Conservation (phyloP, 2,888 invertebrate genomes). For the Orthosia gracilis region DNA sequence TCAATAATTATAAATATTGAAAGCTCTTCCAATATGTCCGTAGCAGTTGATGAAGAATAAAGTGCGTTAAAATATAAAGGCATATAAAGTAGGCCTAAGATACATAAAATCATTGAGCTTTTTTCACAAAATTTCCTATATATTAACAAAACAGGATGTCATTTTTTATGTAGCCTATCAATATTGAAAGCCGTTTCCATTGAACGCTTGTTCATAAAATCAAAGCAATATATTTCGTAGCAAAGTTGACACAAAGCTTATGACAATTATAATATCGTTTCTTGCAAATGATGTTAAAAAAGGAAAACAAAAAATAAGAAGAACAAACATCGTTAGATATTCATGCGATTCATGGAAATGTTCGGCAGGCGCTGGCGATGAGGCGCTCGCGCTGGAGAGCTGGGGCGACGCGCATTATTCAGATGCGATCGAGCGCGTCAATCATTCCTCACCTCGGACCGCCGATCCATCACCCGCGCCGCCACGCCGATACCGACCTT, state of each 20-base stretch:
- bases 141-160: slow-evolving; percentile 3
- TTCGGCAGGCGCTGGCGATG: slow-evolving; percentile 62
- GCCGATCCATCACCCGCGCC: slow-evolving; percentile 57
- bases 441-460: slow-evolving; percentile 77
- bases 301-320: slow-evolving; percentile 66
- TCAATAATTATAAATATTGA: neutral
- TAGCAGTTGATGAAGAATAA: neutral
- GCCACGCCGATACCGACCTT: slow-evolving; percentile 61
- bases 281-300: slow-evolving; percentile 63
- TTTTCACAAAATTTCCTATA: neutral
- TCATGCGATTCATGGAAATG: slow-evolving; percentile 82
- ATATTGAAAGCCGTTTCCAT: slow-evolving; percentile 1
- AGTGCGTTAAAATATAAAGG: neutral
- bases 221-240: slow-evolving; percentile 34
- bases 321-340: slow-evolving; percentile 77
- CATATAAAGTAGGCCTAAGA: neutral
- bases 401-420: slow-evolving; percentile 70
- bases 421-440: slow-evolving; percentile 78
- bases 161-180: slow-evolving; percentile 3
- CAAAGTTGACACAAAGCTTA: slow-evolving; percentile 60
- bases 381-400: no score
- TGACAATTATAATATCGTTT: slow-evolving; percentile 71
- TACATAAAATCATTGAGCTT: neutral
- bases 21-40: neutral
- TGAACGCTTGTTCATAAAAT: slow-evolving; percentile 6